Evolutionary conservation across 2,797 vertebrate species (phyloP), one percentile per base, ranked within the genome.

Genomic region (Gymnodraco acuticeps): DNA sequence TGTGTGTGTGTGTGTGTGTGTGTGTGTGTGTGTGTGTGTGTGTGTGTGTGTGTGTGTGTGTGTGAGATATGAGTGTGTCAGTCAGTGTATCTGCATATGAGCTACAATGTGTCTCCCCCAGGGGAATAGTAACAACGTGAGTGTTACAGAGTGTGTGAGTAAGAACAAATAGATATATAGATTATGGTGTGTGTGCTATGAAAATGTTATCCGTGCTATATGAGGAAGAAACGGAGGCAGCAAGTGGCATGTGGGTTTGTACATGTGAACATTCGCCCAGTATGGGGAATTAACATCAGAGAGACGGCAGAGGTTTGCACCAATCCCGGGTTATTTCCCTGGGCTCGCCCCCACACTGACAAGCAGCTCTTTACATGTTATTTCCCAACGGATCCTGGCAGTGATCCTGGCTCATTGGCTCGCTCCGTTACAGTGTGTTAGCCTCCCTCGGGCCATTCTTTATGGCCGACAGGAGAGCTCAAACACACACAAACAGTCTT

Each of bases 361-460:
- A 86, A 78, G 59, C 78, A 80, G 79, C 73, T 81, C 80, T 87
- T 91, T 84, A 84, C 79, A 87, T 91, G 86, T 91, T 91, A 89
- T 93, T 93, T 91, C 89, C 91, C 89, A 77, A 43, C 54, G 84
- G 85, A 91, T 71, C 63, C 70, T 53, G 62, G 75, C 82, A 80
- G 73, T 78, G 78, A 88, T 89, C 69, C 75, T 75, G 89, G 84
- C 83, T 91, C 90, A 88, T 85, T 88, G 80, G 81, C 81, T 87
- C 47, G 16, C 74, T 81, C 73, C 58, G 73, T 81, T 87, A 79
- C 80, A 83, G 62, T 46, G 55, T 20, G 77, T 88, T 80, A 75
- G 72, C 81, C 64, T 76, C 69, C 78, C 77, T 64, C 13, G 9
- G 83, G 80, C 82, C 65, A 51, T 70, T 80, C 60, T 79, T 88